Conservation (phyloP, 2,888 invertebrate genomes). For the Polia nebulosa region DNA sequence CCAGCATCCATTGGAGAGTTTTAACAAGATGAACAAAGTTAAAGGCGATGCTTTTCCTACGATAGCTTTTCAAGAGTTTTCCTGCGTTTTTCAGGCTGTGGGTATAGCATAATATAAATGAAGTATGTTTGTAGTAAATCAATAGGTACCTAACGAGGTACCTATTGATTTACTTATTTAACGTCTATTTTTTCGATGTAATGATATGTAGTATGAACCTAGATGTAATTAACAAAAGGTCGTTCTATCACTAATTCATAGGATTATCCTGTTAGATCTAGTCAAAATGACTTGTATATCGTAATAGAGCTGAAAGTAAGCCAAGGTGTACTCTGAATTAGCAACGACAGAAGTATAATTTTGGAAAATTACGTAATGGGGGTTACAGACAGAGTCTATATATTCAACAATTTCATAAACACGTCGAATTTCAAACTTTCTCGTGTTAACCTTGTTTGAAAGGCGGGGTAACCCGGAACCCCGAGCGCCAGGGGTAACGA, state of each 20-base stretch:
- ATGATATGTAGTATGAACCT: too few species aligned
- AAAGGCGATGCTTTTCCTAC: constrained; percentile 20
- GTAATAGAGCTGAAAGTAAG: neutral
- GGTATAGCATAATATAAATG: neutral
- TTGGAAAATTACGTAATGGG: constrained; percentile 18
- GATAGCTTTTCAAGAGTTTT: constrained; percentile 17
- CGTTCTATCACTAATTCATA: neutral
- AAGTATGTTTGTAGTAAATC: neutral
- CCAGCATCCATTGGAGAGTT: constrained; percentile 24
- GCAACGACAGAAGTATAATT: neutral
- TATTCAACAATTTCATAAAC: constrained; percentile 28
- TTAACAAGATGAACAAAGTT: constrained; percentile 49
- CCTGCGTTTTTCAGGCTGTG: neutral
- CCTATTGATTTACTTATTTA: too few species aligned
- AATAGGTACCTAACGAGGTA: too few species aligned
- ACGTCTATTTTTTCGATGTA: too few species aligned
- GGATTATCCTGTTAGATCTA: neutral
- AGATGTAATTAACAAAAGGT: too few species aligned
- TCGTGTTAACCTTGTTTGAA: constrained; percentile 48
- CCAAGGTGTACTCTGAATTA: neutral
- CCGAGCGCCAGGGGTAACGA: constrained; percentile 30
- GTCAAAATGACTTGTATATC: neutral
- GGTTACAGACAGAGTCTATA: neutral
- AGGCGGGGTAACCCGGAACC: constrained; percentile 10
- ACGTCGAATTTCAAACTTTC: constrained; percentile 18